Percentiles rank a stretch among this genome's conserved stretches.
These are phyloP conservation scores for Muscicapa adusta DNA, from an alignment of 2,113 vertebrate species.

Conservation along the genomic window DNA sequence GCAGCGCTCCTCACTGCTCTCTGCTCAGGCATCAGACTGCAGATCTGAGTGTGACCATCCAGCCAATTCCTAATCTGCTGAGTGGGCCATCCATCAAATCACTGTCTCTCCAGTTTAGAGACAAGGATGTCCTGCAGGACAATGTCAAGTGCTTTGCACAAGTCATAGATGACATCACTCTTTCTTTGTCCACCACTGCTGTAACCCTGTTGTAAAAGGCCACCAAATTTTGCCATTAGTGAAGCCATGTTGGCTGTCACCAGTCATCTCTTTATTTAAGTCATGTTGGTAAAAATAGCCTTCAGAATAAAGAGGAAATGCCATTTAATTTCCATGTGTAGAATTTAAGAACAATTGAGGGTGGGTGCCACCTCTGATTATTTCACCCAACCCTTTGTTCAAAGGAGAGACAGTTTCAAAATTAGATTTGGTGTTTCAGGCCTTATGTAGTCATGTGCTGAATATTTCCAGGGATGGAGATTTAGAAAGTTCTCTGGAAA, in stretches of 20 bases:
- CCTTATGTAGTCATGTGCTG: not conserved
- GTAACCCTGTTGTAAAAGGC: not conserved
- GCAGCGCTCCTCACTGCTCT: fast-evolving
- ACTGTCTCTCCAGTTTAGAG: not conserved
- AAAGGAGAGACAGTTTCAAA: not conserved
- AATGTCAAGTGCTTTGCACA: not conserved
- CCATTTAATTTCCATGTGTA: not conserved
- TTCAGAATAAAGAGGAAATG: not conserved
- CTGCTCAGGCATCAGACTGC: not conserved
- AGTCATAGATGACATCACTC: not conserved
- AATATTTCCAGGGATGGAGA: not conserved
- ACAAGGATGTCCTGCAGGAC: not conserved
- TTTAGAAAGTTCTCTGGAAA: not conserved
- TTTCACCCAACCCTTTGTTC: not conserved
- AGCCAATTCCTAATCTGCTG: not conserved
- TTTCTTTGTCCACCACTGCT: not conserved
- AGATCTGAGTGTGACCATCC: not conserved
- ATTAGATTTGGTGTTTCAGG: not conserved
- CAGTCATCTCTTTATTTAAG: not conserved
- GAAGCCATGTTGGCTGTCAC: not conserved
- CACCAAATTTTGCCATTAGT: not conserved
- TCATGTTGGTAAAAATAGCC: not conserved
- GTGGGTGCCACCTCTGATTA: not conserved
- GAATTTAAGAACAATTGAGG: not conserved
- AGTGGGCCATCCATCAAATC: not conserved